Percentiles rank a stretch among this genome's conserved stretches.
These are phyloP conservation scores for Solea solea DNA, from an alignment of 2,113 vertebrate genomes.

Conservation along the genomic window DNA sequence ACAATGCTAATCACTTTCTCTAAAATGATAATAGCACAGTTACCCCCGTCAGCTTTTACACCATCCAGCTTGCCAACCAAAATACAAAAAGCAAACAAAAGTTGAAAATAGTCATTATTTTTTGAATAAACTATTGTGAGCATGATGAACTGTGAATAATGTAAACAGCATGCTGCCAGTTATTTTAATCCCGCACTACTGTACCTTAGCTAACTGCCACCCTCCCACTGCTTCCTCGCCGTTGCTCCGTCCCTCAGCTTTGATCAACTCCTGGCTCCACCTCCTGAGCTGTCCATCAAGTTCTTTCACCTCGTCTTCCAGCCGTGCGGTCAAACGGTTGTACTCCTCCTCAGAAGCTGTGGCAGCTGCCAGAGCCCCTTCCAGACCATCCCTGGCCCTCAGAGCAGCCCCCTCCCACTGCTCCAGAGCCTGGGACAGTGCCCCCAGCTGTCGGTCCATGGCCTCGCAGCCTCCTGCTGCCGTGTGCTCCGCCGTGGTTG, in stretches of 20 bases:
- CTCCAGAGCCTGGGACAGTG: slow-evolving; percentile 89
- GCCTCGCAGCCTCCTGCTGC: slow-evolving; percentile 86
- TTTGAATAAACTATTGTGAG: slow-evolving; percentile 41
- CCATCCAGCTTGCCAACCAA: slow-evolving; percentile 18
- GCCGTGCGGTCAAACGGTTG: slow-evolving; percentile 74
- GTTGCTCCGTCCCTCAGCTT: slow-evolving; percentile 85
- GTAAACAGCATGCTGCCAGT: slow-evolving; percentile 24
- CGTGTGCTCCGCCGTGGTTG: slow-evolving; percentile 84
- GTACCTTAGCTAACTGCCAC: slow-evolving; percentile 91
- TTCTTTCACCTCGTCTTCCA: slow-evolving; percentile 85
- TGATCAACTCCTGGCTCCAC: slow-evolving; percentile 83
- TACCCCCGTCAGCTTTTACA: slow-evolving; percentile 23
- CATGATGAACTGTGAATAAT: slow-evolving; percentile 35
- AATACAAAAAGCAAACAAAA: slow-evolving; percentile 3
- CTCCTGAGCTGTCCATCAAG: slow-evolving; percentile 80
- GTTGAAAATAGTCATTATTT: slow-evolving; percentile 34
- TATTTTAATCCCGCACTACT: slow-evolving; percentile 27
- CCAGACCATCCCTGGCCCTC: slow-evolving; percentile 82
- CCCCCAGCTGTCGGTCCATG: slow-evolving; percentile 89
- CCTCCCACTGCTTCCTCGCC: slow-evolving; percentile 86
- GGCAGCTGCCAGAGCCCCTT: slow-evolving; percentile 84
- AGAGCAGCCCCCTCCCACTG: slow-evolving; percentile 91
- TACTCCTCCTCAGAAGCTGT: slow-evolving; percentile 89
- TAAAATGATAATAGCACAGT: slow-evolving; percentile 25
- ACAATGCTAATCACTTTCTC: slow-evolving; percentile 54